Evolutionary conservation across 1,140 invertebrate species (phyloP), one percentile per base, ranked within the genome.

Genomic region (Diabrotica virgifera): DNA sequence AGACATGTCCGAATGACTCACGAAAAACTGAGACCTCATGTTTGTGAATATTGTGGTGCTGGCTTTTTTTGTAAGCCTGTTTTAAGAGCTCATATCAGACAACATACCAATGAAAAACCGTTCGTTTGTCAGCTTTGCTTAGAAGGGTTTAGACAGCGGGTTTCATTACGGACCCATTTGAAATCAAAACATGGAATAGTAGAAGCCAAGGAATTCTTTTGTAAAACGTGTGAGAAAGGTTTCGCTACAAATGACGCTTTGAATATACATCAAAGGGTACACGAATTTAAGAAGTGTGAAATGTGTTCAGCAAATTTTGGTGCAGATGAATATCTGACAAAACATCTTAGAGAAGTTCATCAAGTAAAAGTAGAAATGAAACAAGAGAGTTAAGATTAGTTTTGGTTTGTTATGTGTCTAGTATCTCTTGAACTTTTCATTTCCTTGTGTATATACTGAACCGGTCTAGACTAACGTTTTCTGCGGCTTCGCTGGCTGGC

Each of bases 1-100:
- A 70, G 65, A 13, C 73, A 75, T 50, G 70, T 75, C 8, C 68
- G 67, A 36, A 75, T 72, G 70, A 73, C 69, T 9, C 73, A 75
- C 51, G 67, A 68, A 61, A 69, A 72, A 64, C 13, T 73, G 24
- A 63, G 72, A 36, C 72, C 73, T 10, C 71, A 75, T 51, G 64
- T 69, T 36, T 75, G 73, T 50, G 65, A 70, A 37, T 68, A 66
- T 60, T 75, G 73, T 51, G 63, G 63, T 12, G 69, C 66, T 36
- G 70, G 72, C 12, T 75, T 72, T 65, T 72, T 68, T 5, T 67
- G 66, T 13, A 68, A 64, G 24, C 64, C 69, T 52, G 72, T 70
- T 6, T 40, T 72, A 51, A 63, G 66, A 24, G 69, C 67, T 0
- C 72, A 73, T 53, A 62, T 65, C 9, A 12, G 72, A 38, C 72